A percentile compares a stretch with the other conserved stretches of the same genome.
These are phyloP conservation scores for Brachyhypopomus gauderio DNA, from an alignment of 2,113 vertebrate genomes.

Conservation along the genomic window DNA sequence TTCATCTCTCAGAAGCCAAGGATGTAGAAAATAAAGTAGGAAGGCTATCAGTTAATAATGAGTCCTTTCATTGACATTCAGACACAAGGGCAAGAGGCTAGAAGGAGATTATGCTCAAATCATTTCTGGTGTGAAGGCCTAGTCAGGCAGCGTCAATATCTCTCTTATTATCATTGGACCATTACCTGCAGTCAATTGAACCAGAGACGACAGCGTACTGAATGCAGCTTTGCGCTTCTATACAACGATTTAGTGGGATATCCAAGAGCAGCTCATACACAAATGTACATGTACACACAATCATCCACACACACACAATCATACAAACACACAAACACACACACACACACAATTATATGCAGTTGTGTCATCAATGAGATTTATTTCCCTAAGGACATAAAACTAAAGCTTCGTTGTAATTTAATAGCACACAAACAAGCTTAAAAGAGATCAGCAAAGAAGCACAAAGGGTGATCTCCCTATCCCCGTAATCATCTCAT, in stretches of 20 bases:
- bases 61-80: neutral
- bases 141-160: neutral
- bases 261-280: neutral
- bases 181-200: neutral
- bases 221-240: no score
- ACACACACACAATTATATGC: no score
- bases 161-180: conserved; percentile 12
- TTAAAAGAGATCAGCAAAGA: neutral
- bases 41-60: neutral
- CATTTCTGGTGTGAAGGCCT: neutral
- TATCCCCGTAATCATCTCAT: conserved; percentile 8
- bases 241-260: neutral
- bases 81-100: neutral
- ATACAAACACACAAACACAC: no score
- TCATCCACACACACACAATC: no score
- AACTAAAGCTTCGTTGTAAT: neutral
- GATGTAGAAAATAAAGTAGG: neutral
- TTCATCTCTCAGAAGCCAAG: neutral
- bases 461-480: neutral
- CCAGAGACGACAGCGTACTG: neutral
- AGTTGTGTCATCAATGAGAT: no score
- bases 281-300: no score
- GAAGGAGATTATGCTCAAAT: neutral
- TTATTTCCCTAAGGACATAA: no score
- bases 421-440: neutral